Conservation (phyloP, 2,797 vertebrate species). For the Miichthys miiuy region DNA sequence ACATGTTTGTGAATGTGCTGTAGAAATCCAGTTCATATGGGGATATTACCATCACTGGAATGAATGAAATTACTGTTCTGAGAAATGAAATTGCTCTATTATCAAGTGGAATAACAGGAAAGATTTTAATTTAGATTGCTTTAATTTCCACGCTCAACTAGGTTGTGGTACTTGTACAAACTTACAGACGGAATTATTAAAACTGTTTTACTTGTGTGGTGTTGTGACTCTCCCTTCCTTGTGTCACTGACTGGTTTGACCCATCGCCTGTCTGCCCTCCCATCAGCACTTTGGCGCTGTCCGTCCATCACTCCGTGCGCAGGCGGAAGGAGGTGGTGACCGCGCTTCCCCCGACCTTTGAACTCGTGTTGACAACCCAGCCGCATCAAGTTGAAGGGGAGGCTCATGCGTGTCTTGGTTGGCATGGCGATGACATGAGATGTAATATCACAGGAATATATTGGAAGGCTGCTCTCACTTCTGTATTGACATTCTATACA, state of each 20-base stretch:
- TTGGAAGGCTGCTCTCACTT: background rate
- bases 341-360: conserved; percentile 61
- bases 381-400: conserved; percentile 33
- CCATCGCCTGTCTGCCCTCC: conserved; percentile 19
- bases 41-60: conserved; percentile 32
- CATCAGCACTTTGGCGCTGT: conserved; percentile 20
- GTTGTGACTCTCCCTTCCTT: background rate
- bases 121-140: conserved; percentile 67
- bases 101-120: conserved; percentile 32
- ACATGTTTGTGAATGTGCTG: conserved; percentile 18
- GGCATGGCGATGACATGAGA: conserved; percentile 59
- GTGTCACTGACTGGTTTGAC: conserved; percentile 66
- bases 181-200: conserved; percentile 17
- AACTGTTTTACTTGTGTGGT: background rate
- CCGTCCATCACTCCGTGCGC: conserved; percentile 45
- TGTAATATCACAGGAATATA: conserved; percentile 19
- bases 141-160: conserved; percentile 38
- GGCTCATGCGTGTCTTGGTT: conserved; percentile 56
- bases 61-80: conserved; percentile 47
- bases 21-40: conserved; percentile 40
- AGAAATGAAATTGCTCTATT: conserved; percentile 50
- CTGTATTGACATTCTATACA: conserved; percentile 12
- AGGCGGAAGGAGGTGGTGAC: conserved; percentile 3
- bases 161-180: conserved; percentile 20
- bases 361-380: conserved; percentile 72